Evolutionary conservation across 2,113 vertebrate species (phyloP), one percentile per base, ranked within the genome.

Genomic region (Cacatua alba): DNA sequence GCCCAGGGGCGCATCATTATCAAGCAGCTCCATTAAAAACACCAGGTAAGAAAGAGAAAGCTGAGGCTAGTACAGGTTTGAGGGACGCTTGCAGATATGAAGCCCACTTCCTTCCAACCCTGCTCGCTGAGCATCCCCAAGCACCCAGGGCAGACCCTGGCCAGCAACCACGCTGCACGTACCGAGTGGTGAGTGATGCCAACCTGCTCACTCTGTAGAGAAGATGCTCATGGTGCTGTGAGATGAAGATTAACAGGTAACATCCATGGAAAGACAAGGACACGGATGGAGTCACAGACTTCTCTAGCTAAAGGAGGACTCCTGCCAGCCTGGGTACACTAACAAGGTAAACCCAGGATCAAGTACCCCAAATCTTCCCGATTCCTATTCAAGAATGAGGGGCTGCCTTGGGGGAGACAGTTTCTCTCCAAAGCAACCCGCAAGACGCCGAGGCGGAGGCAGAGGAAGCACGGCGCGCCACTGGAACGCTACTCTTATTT

Each of bases 401-500:
- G n/a, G 35, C 37, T 57, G 52, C 71, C 3, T 0, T 10, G 9
- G 51, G 68, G 63, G 59, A 85, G 59, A 83, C 37, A 10, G 6
- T 10, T 72, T 52, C 80, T 37, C 88, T 91, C 90, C 70, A 37
- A 18, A 95, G 93, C 10, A 79, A 25, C 15, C 37, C 33, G 43
- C 28, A 13, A 67, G 92, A 97, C 97, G 96, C 95, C 2, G 67
- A 78, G 59, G 67, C 26, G 49, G 69, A 90, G 53, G 67, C 26
- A 52, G 69, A 90, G 53, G 86, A 82, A 93, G 89, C 75, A 33
- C 17, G n/a, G 95, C 14, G 19, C 94, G 72, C 88, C 72, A 48
- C 97, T 91, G 97, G 93, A 97, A 96, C 43, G 83, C 96, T 94
- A 96, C 97, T 98, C 97, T 97, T 98, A 98, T 97, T 98, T 98